phyloP scores from a whole-genome alignment of 1,140 invertebrate genomes.

The Oedothorax gibbosus region DNA sequence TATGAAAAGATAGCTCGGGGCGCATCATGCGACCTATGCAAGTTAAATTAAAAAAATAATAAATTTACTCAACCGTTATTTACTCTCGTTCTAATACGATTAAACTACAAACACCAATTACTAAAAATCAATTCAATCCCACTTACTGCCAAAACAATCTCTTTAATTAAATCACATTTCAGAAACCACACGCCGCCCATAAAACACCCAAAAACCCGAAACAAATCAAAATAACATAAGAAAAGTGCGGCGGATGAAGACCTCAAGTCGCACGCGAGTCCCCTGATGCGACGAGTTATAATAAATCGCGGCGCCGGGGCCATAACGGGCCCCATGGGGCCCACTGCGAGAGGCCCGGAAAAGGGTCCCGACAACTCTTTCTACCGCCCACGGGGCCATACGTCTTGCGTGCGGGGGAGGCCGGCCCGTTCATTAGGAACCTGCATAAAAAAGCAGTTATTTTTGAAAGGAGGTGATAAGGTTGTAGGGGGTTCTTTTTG shows the following conservation, averaged over 20 bases:
- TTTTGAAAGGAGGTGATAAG: neutral
- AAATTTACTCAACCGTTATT: no score
- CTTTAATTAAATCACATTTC: constrained; percentile 10
- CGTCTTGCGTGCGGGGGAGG: neutral
- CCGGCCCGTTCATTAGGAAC: constrained; percentile 30
- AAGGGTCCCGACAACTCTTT: constrained; percentile 52
- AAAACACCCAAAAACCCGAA: constrained; percentile 4
- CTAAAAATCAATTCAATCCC: no score
- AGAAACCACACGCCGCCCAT: no score
- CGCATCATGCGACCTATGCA: no score
- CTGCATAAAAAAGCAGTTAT: neutral
- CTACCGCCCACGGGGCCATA: constrained; percentile 20
- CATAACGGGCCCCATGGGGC: constrained; percentile 51
- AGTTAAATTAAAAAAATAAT: no score
- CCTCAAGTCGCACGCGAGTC: neutral
- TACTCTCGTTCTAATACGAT: no score
- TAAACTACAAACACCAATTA: no score
- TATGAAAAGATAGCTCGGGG: no score
- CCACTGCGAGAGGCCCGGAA: constrained; percentile 23
- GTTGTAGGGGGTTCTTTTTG: no score
- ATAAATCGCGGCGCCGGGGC: constrained; percentile 49
- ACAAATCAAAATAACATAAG: constrained; percentile 5
- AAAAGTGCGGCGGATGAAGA: constrained; percentile 39
- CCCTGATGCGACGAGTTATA: constrained; percentile 16
- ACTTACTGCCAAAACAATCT: no score